Evolutionary conservation across 2,797 vertebrate genomes (phyloP), one percentile per base, ranked within the genome.

Genomic region (Enteromius mattozi): DNA sequence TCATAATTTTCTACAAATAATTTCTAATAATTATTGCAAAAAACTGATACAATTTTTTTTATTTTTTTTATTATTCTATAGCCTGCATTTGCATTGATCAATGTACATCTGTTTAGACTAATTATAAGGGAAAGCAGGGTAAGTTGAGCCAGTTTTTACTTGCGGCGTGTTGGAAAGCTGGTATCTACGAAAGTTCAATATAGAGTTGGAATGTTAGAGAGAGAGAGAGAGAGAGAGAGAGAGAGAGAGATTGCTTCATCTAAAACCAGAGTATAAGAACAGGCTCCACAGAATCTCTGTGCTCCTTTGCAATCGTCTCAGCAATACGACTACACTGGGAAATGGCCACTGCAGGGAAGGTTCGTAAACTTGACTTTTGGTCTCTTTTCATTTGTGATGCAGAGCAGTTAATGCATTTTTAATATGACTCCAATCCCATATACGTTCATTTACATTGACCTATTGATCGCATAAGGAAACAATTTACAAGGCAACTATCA

Each of bases 321-420:
- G n/a, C 24, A 33, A 40, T 61, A 27, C 45, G 33, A 87, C 61
- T 69, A 51, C 63, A 37, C 16, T 21, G 69, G 74, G 70, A 75
- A 65, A 94, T 94, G 93, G 74, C 91, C 66, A 94, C 92, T 88
- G 88, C 88, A 87, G 93, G 92, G 12, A 93, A 94, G 90, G 94
- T 95, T 91, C 4, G 91, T 91, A 78, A 59, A 76, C 6, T 19
- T 27, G 17, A 78, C 35, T 40, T 87, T 80, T 33, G 27, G 2
- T 19, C 30, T 86, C 21, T 63, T 66, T 21, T 59, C 14, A 33
- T 83, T 12, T 68, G 10, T 56, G 19, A 68, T 59, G 56, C 30
- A 79, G 33, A 59, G 30, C 66, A 35, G 8, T 54, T 40, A 7
- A 66, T 83, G 33, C 30, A 75, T 78, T 51, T 54, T 68, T 69